A percentile compares a stretch with the other conserved stretches of the same genome.
These are phyloP conservation scores for Patella pellucida DNA, from an alignment of 2,888 invertebrate species.

Conservation along the genomic window DNA sequence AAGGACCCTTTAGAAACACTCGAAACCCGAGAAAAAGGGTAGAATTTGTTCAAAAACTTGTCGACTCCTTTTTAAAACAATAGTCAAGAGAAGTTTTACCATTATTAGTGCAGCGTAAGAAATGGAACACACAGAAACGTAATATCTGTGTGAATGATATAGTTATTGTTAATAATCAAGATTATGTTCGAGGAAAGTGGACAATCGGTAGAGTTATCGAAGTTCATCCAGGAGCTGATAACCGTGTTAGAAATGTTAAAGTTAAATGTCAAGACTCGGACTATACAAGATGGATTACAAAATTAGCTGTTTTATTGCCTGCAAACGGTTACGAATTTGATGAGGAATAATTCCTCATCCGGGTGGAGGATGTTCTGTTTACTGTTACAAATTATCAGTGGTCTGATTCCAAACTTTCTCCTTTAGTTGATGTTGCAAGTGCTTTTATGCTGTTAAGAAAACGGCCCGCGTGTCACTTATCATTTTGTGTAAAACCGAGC, in stretches of 20 bases:
- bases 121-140: neutral
- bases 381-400: too few species aligned
- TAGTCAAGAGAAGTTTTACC: neutral
- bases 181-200: neutral
- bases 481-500: too few species aligned
- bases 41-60: constrained; percentile 1
- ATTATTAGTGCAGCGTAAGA: neutral
- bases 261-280: neutral
- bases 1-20: constrained; percentile 3
- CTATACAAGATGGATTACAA: neutral
- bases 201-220: neutral
- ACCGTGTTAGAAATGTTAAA: neutral
- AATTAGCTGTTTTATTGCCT: neutral
- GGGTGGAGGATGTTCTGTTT: neutral
- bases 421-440: too few species aligned
- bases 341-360: neutral
- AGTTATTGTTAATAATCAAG: neutral
- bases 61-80: neutral
- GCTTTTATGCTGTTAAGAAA: too few species aligned
- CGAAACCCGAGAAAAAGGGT: neutral
- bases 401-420: too few species aligned
- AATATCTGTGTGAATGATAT: neutral
- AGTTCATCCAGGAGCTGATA: neutral
- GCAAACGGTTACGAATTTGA: neutral
- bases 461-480: too few species aligned